Base-by-base conservation (phyloP, 2,888 invertebrate species). In the Polyploca ridens region DNA sequence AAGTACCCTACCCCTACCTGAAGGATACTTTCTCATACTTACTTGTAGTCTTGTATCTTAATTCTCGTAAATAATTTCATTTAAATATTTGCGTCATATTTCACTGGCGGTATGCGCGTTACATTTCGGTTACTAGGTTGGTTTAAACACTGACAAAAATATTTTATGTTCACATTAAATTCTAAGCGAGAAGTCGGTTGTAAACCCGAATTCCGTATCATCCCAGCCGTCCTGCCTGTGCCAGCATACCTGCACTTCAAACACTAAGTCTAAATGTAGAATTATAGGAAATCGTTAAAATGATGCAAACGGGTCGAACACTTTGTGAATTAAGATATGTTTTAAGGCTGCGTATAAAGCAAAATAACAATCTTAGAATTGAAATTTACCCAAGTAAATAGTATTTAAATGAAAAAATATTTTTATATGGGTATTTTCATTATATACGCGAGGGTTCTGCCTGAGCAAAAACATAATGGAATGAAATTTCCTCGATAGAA, bases 201-300 rank as follows among this genome's bases (percentile, higher is more conserved):
- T 69, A 67, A 69, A 69, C 66, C 64, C 14, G 62, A 66, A 64
- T 62, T 58, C 60, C 41, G 41, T 27, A 61, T 41, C 44, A 61
- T 41, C 41, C 35, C 11, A 38, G 35, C 19, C 38, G 33, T 35
- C 60, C 13, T 11, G 16, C 41, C 41, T 11, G 41, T 19, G 54
- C n/a, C 41, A 19, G 41, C 16, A 61, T 61, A 61, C 61, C 61
- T 61, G 44, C 41, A 61, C 61, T 61, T 61, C 61, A 61, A 61
- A 61, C 61, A 59, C 59, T 16, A 33, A 41, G 19, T 61, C 61
- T 61, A 61, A 61, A 61, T 27, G 61, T 61, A 61, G 14, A 59
- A 13, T 62, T 63, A 54, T 54, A 64, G 63, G 62, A 68, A 68
- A 63, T 58, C 66, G 64, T 68, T 68, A 68, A 68, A 66, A 62